A percentile compares a stretch with the other conserved stretches of the same genome.
phyloP scores from a whole-genome alignment of 2,797 vertebrate genomes.

The Craterocephalus amniculus region DNA sequence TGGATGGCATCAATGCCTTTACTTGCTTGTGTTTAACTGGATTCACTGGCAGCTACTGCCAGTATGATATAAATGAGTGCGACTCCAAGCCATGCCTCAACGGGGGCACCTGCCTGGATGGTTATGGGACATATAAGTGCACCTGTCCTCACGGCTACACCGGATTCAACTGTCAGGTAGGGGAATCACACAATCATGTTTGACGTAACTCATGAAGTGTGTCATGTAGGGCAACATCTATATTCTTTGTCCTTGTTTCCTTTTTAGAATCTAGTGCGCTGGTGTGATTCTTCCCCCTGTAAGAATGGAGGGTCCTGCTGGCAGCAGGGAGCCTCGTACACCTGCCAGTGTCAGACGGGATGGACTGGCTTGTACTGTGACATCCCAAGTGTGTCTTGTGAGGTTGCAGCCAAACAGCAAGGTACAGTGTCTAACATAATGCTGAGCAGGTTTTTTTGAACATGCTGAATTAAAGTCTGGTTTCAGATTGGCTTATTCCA shows the following conservation, averaged over 20 bases:
- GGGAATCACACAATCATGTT: background rate
- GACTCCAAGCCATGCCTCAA: constrained; percentile 96
- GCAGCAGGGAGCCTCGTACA: constrained; percentile 92
- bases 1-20: constrained; percentile 96
- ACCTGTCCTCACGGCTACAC: constrained; percentile 96
- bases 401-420: constrained; percentile 93
- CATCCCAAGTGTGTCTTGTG: constrained; percentile 95
- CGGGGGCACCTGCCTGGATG: constrained; percentile 94
- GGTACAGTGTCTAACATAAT: constrained; percentile 71
- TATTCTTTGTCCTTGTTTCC: constrained; percentile 2
- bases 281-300: constrained; percentile 96
- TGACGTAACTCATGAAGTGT: background rate
- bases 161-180: constrained; percentile 95
- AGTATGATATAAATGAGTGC: constrained; percentile 95
- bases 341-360: constrained; percentile 92
- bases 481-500: constrained; percentile 1
- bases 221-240: background rate
- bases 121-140: constrained; percentile 95
- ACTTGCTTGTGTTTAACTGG: constrained; percentile 91
- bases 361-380: constrained; percentile 97
- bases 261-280: constrained; percentile 91
- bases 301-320: constrained; percentile 95
- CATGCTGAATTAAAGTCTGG: background rate
- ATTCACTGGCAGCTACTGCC: constrained; percentile 97
- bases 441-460: background rate